Base-by-base conservation (phyloP, 2,888 invertebrate genomes). In the Netelia inedita region DNA sequence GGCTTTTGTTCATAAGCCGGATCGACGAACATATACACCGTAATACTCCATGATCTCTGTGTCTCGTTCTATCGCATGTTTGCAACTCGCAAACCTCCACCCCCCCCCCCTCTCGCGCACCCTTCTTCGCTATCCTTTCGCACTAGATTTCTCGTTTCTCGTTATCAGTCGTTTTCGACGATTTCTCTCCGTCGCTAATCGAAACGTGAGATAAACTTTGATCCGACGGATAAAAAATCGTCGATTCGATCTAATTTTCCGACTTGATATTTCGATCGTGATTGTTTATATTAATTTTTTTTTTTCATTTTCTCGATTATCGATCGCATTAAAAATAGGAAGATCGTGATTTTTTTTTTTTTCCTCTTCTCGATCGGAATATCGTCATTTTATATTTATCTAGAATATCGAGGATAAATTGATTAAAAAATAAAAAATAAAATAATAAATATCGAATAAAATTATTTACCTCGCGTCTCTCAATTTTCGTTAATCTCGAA, bases 1-100 rank as follows among this genome's bases (percentile, higher is more conserved):
- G 81, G 76, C 84, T 74, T 73, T 84, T 84, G 81, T 84, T 84
- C 84, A 78, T 80, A 76, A 83, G 72, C 71, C 61, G 69, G 66
- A 78, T 84, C 84, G 79, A 66, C 63, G 72, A 72, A 76, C 79
- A 76, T 43, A 61, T 43, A 79, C 23, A 5, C 41, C 59, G 43
- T 21, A 19, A 46, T 28, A 28, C 28, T 28, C 43, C 43, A 59
- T 46, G 23, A 14, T 69, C 61, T 61, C 69, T 63, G 14, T 63
- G 14, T 63, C 10, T 19, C 23, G 16, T 66, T 76, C n/a, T 10
- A 61, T 23, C 9, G 11, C 59, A 10, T 14, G 19, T 8, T 21
- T 28, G 35, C 19, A 35, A 21, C 23, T 46, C 1, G 46, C 11
- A 46, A 46, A 46, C 46, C 14, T 46, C 46, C 14, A 2, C 11